Evolutionary conservation across 2,797 vertebrate genomes (phyloP).

Genomic region (Helicolenus hilgendorfi): DNA sequence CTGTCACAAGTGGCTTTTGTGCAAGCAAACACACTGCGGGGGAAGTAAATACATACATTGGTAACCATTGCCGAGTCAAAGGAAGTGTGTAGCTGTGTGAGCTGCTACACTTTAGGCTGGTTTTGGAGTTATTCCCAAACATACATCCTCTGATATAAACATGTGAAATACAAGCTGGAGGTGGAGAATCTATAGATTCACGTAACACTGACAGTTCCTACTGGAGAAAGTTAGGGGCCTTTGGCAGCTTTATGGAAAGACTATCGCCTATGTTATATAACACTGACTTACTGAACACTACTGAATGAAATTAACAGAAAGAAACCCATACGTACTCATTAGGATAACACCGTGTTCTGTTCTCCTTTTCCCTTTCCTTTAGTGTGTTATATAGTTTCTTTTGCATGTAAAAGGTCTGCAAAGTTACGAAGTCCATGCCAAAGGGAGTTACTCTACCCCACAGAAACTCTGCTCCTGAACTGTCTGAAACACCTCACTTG

Average conservation of each 20-base stretch:
- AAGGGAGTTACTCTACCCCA: too few relatives aligned
- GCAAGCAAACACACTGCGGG: background rate
- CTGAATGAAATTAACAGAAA: background rate
- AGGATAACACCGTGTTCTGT: background rate
- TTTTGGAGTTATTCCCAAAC: conserved; percentile 32
- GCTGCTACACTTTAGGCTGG: background rate
- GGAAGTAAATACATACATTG: conserved; percentile 5
- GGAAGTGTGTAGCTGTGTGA: conserved; percentile 18
- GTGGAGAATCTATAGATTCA: conserved; percentile 57
- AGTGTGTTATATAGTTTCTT: too few relatives aligned
- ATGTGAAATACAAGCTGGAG: conserved; percentile 70
- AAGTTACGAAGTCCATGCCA: too few relatives aligned
- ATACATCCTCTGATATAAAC: conserved; percentile 54
- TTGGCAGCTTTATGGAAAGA: conserved; percentile 19
- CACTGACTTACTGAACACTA: background rate
- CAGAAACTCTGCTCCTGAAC: too few relatives aligned
- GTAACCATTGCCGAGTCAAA: background rate
- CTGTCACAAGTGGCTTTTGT: background rate
- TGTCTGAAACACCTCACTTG: too few relatives aligned
- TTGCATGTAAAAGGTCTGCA: too few relatives aligned
- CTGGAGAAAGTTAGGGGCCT: background rate
- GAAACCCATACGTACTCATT: background rate
- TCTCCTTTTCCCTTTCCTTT: too few relatives aligned
- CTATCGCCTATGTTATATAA: background rate
- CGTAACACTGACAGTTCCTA: background rate